A percentile compares a stretch with the other conserved stretches of the same genome.
phyloP scores from a whole-genome alignment of 1,140 invertebrate species.

The Diorhabda carinulata region DNA sequence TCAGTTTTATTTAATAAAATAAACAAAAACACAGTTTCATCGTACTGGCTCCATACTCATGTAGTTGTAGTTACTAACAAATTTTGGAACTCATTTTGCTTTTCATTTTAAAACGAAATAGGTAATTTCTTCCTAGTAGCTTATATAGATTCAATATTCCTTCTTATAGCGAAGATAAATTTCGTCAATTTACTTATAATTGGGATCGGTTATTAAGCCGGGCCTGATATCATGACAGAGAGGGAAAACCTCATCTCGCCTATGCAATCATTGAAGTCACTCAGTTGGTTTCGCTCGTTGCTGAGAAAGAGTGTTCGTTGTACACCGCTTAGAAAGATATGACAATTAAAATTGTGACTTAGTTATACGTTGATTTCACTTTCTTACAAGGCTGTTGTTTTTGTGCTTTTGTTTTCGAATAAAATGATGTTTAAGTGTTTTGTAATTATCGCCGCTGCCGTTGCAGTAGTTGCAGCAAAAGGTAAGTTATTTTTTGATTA shows the following conservation, averaged over 20 bases:
- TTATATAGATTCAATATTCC: no score
- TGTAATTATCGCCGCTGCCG: not conserved
- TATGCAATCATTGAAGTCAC: slow-evolving; percentile 13
- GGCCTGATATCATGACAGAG: slow-evolving; percentile 4
- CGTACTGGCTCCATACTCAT: no score
- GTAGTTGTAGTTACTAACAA: no score
- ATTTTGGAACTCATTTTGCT: no score
- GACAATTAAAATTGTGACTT: slow-evolving; percentile 12
- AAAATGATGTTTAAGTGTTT: slow-evolving; percentile 6
- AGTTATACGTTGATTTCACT: slow-evolving; percentile 12
- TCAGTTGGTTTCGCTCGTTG: slow-evolving; percentile 8
- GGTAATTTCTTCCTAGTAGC: no score
- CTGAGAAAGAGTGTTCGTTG: slow-evolving; percentile 5
- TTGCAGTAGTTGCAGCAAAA: slow-evolving; percentile 7
- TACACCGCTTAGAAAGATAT: slow-evolving; percentile 4
- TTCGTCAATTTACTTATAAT: no score
- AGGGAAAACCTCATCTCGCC: slow-evolving; percentile 12
- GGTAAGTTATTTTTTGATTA: slow-evolving; percentile 9
- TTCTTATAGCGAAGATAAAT: no score
- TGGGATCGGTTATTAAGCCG: no score
- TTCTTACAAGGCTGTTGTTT: not conserved
- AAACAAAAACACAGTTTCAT: no score
- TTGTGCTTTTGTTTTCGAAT: not conserved
- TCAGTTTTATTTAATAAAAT: no score
- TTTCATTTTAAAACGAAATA: no score